A percentile compares a stretch with the other conserved stretches of the same genome.
phyloP scores from a whole-genome alignment of 2,888 invertebrate genomes.

The Dioctria linearis region DNA sequence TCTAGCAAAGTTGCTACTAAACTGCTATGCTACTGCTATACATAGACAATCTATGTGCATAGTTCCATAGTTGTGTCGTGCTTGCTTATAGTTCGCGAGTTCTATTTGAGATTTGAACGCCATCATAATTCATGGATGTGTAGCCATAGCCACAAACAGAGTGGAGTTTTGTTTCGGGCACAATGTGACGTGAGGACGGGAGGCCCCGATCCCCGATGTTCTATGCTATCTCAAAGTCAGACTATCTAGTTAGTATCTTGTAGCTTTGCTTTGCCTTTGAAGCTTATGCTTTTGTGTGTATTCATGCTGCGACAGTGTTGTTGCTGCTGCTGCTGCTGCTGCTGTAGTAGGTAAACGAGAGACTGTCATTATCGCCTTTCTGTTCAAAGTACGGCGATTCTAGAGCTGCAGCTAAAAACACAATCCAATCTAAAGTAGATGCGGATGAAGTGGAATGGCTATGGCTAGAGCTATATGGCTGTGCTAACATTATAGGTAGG shows the following conservation, averaged over 20 bases:
- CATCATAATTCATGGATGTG: not conserved
- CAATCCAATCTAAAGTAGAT: constrained; percentile 18
- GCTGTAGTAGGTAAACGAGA: not conserved
- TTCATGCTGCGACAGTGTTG: not conserved
- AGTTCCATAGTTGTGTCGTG: too few relatives aligned
- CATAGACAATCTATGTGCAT: too few relatives aligned
- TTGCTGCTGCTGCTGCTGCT: not conserved
- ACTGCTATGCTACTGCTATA: not conserved
- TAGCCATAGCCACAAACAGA: not conserved
- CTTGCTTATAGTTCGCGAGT: too few relatives aligned
- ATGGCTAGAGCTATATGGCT: not conserved
- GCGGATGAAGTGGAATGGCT: constrained; percentile 39
- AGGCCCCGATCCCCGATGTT: not conserved
- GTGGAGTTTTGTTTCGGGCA: not conserved
- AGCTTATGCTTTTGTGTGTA: constrained; percentile 15
- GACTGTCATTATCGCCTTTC: not conserved
- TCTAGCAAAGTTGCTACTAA: not conserved
- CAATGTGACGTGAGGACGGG: not conserved
- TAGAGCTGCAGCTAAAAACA: constrained; percentile 3
- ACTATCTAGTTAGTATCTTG: not conserved
- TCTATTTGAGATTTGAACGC: not conserved
- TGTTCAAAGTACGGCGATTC: not conserved
- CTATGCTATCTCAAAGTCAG: not conserved
- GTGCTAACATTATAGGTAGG: too few relatives aligned
- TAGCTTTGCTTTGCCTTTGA: constrained; percentile 21